Evolutionary conservation across 2,797 vertebrate genomes (phyloP).

Genomic region (Hemitrygon akajei): DNA sequence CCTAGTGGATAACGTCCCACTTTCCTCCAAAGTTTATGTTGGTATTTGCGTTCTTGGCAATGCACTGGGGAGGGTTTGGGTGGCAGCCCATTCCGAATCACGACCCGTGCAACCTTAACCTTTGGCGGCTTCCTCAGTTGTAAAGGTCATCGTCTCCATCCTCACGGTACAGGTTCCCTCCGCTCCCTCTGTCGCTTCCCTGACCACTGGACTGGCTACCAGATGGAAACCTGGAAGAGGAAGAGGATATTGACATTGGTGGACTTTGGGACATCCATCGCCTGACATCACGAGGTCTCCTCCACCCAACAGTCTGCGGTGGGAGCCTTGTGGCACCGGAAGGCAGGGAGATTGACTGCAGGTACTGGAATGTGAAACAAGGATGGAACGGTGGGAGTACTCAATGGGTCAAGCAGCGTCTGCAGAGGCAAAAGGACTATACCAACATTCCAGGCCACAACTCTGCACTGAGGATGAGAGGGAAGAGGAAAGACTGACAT

Average conservation of each 20-base stretch:
- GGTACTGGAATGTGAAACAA: too few species aligned
- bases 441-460: too few species aligned
- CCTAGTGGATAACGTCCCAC: not conserved
- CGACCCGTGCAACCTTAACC: not conserved
- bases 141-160: conserved; percentile 66
- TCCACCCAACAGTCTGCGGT: too few species aligned
- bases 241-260: not conserved
- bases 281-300: too few species aligned
- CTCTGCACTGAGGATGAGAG: too few species aligned
- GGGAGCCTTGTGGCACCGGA: too few species aligned
- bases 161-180: conserved; percentile 53
- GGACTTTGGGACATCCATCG: not conserved
- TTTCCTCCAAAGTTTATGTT: not conserved
- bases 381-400: too few species aligned
- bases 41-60: not conserved
- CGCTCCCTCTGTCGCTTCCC: conserved; percentile 46
- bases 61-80: not conserved
- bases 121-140: conserved; percentile 49
- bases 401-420: too few species aligned
- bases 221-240: conserved; percentile 58
- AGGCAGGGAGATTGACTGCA: too few species aligned
- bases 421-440: too few species aligned
- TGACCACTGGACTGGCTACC: conserved; percentile 46
- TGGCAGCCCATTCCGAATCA: not conserved
- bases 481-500: too few species aligned